These are phyloP conservation scores for Callyntrura sp. DNA, from an alignment of 2,888 invertebrate species.

Conservation along the genomic window DNA sequence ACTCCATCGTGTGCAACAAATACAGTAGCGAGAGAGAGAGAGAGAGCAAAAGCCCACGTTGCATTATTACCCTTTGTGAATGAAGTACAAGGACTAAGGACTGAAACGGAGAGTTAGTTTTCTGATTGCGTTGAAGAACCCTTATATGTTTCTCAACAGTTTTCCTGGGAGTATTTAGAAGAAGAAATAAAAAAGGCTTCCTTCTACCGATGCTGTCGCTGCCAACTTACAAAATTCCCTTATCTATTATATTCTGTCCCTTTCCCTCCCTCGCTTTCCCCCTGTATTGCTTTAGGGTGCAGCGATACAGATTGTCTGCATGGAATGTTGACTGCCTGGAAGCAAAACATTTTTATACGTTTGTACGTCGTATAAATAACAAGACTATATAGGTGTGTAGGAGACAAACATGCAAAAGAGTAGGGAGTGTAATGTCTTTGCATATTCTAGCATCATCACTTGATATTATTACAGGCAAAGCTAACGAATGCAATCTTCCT, in stretches of 20 bases:
- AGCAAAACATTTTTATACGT: background rate
- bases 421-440: background rate
- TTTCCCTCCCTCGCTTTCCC: constrained; percentile 58
- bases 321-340: constrained; percentile 12
- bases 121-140: constrained; percentile 58
- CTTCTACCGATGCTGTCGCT: constrained; percentile 40
- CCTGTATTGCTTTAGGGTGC: constrained; percentile 53
- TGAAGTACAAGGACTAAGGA: constrained; percentile 41
- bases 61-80: constrained; percentile 1
- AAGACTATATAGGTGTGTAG: too few species aligned
- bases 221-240: constrained; percentile 62
- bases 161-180: constrained; percentile 52
- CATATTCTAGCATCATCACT: background rate
- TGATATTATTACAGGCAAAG: constrained; percentile 19
- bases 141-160: constrained; percentile 1
- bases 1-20: background rate
- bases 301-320: constrained; percentile 64
- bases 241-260: constrained; percentile 73
- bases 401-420: background rate
- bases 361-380: too few species aligned
- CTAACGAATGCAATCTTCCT: constrained; percentile 36
- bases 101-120: constrained; percentile 55
- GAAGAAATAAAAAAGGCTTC: constrained; percentile 59
- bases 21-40: too few species aligned
- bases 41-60: too few species aligned